Base-by-base conservation (phyloP, 2,113 vertebrate genomes). In the Callopanchax toddi region DNA sequence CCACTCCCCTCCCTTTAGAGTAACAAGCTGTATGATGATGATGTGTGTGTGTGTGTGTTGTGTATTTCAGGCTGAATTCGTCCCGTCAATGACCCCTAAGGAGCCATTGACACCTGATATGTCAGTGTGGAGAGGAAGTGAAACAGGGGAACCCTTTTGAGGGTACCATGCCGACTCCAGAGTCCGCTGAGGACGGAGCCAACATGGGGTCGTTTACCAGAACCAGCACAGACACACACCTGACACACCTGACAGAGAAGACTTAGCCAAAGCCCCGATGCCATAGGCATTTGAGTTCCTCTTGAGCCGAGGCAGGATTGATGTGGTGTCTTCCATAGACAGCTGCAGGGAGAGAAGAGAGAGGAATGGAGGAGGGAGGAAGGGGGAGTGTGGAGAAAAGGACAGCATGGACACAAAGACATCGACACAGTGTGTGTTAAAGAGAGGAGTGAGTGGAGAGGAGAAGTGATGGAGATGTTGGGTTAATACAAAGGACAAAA, bases 241-340 rank as follows among this genome's bases (percentile, higher is more conserved):
- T 93, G 92, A 92, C 92, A 93, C 92, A 99, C 97, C 97, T 95
- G 97, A 95, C 93, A 99, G 95, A 74, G 97, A 99, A 54, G 97
- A 97, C 89, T 99, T 99, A 92, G 97, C 97, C 92, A 99, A 92
- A 90, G 97, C 97, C 53, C 97, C 97, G 76, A 99, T 99, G 88
- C 97, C 95, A 57, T 98, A 99, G 68, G 96, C 94, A 62, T 99
- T 98, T 67, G 97, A 96, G 81, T 96, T 92, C 90, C 97, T 99
- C 87, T 99, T 99, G 83, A 99, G 93, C 81, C 95, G 95, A 36
- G 97, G 97, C 64, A 99, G 94, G 83, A 99, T 99, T 76, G 97
- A 99, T 57, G 96, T 99, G 59, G 97, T 99, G 87, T 99, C 97
- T 91, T 99, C 97, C 96, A 99, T 99, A 79, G 97, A 99, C 65